These are phyloP conservation scores for Pocota personata DNA, from an alignment of 2,888 invertebrate genomes.

Conservation along the genomic window DNA sequence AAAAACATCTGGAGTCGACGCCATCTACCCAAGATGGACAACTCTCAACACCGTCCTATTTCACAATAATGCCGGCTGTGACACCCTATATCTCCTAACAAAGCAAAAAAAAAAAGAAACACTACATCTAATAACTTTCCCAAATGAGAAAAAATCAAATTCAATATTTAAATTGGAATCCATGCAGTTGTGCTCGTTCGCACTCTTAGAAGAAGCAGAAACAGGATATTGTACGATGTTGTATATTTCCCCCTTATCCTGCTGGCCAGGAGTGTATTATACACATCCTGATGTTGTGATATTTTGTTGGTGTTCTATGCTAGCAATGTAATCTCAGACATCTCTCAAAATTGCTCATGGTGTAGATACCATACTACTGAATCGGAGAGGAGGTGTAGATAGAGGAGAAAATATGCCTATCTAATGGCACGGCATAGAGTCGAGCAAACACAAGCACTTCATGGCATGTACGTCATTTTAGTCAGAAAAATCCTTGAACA, in stretches of 20 bases:
- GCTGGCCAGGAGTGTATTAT: constrained; percentile 55
- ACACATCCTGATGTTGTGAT: constrained; percentile 43
- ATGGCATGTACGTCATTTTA: constrained; percentile 68
- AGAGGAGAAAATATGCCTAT: constrained; percentile 63
- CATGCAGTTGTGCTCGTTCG: constrained; percentile 45
- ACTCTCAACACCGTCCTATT: neutral
- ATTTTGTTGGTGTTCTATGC: constrained; percentile 14
- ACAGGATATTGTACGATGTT: constrained; percentile 51
- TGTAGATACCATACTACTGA: neutral
- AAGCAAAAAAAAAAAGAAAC: constrained; percentile 11
- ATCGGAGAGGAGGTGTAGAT: constrained; percentile 2
- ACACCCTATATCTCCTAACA: constrained; percentile 10
- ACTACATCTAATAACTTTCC: constrained; percentile 8
- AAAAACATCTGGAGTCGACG: constrained; percentile 19
- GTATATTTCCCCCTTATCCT: constrained; percentile 39
- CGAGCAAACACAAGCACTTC: constrained; percentile 33
- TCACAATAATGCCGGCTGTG: constrained; percentile 37
- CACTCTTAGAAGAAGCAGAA: constrained; percentile 24
- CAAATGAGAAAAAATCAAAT: constrained; percentile 40
- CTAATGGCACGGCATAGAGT: constrained; percentile 43
- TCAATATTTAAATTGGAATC: constrained; percentile 68
- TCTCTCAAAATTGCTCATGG: constrained; percentile 42
- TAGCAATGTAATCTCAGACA: constrained; percentile 54
- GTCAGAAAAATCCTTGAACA: constrained; percentile 71
- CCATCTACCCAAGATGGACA: constrained; percentile 17